Evolutionary conservation across 2,888 invertebrate genomes (phyloP).

Genomic region (Chalcosyrphus nemorum): DNA sequence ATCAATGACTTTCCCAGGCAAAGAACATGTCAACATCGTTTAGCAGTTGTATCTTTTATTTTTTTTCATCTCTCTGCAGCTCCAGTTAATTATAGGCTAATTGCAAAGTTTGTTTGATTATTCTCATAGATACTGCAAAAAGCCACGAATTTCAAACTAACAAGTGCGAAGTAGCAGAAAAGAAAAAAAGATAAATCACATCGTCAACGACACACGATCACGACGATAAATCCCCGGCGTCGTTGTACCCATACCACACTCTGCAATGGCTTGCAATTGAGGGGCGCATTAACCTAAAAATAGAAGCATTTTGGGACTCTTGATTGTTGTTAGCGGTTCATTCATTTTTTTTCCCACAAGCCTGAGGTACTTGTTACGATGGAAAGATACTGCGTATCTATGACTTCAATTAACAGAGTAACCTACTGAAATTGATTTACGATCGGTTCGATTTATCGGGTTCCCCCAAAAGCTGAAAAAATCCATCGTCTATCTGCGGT

Average conservation of each 20-base stretch:
- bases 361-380: slow-evolving; percentile 17
- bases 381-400: slow-evolving; percentile 35
- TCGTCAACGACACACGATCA: slow-evolving; percentile 47
- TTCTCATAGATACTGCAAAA: slow-evolving; percentile 26
- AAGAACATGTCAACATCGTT: slow-evolving; percentile 27
- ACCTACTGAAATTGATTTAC: slow-evolving; percentile 74
- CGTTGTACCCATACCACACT: slow-evolving; percentile 52
- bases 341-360: slow-evolving; percentile 68
- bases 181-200: slow-evolving; percentile 39
- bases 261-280: slow-evolving; percentile 28
- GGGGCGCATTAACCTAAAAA: slow-evolving; percentile 56
- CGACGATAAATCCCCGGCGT: slow-evolving; percentile 30
- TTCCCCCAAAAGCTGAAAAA: slow-evolving; percentile 45
- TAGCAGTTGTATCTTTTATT: background rate
- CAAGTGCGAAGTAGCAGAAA: slow-evolving; percentile 48
- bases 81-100: slow-evolving; percentile 61
- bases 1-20: slow-evolving; percentile 23
- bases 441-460: slow-evolving; percentile 58
- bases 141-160: slow-evolving; percentile 42
- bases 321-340: background rate
- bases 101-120: slow-evolving; percentile 57
- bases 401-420: slow-evolving; percentile 73
- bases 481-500: background rate
- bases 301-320: slow-evolving; percentile 55
- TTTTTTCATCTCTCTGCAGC: slow-evolving; percentile 16